Percentiles rank a stretch among this genome's conserved stretches.
Evolutionary conservation across 2,113 vertebrate species (phyloP).

Genomic region (Mastomys coucha): DNA sequence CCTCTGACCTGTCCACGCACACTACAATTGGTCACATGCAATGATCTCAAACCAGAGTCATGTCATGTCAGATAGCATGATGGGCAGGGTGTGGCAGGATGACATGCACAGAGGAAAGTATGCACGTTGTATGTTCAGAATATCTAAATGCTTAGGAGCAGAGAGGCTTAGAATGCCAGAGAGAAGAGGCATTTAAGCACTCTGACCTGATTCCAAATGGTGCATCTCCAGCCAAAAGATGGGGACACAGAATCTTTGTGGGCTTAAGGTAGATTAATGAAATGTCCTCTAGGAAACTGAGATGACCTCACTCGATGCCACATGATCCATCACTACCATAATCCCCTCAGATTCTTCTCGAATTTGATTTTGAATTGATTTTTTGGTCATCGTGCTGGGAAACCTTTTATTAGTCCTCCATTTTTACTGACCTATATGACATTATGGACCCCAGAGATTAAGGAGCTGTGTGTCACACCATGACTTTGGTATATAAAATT

Average conservation of each 20-base stretch:
- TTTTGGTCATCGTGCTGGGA: neutral
- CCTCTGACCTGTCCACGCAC: neutral
- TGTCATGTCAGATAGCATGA: too few relatives aligned
- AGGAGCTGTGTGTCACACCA: neutral
- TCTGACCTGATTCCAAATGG: neutral
- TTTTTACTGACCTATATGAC: too few relatives aligned
- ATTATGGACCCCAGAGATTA: neutral
- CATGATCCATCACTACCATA: neutral
- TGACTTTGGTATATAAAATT: neutral
- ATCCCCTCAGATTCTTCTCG: neutral
- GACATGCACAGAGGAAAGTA: neutral
- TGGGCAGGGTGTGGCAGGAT: neutral
- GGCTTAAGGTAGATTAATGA: neutral
- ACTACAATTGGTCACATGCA: neutral
- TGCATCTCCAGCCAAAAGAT: neutral
- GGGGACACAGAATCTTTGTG: neutral
- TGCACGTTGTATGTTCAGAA: neutral
- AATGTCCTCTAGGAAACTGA: neutral
- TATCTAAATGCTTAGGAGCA: neutral
- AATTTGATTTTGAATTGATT: neutral
- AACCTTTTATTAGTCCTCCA: neutral
- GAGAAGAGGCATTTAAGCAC: neutral
- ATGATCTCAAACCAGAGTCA: neutral
- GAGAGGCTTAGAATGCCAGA: neutral
- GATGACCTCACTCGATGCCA: neutral